phyloP scores from a whole-genome alignment of 2,113 vertebrate genomes.

The Ariopsis seemanni region DNA sequence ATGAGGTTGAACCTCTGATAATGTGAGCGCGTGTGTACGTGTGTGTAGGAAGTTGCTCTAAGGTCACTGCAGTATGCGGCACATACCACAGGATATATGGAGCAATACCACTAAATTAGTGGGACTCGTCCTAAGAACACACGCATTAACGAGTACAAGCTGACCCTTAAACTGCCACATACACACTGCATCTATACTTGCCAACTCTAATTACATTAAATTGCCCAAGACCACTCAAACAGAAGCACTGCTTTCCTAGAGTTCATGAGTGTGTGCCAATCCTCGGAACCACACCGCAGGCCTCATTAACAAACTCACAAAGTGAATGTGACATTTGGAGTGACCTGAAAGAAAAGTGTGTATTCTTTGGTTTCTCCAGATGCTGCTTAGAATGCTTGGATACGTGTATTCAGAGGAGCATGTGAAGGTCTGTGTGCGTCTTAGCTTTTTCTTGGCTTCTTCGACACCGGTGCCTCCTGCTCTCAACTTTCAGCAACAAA shows the following conservation, averaged over 20 bases:
- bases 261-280: background rate
- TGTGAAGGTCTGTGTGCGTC: background rate
- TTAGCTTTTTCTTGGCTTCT: background rate
- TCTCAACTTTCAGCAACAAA: background rate
- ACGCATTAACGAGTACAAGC: background rate
- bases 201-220: conserved; percentile 3
- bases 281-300: background rate
- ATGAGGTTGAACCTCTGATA: background rate
- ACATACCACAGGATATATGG: background rate
- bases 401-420: background rate
- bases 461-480: background rate
- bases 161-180: conserved; percentile 4
- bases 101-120: background rate
- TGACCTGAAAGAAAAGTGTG: background rate
- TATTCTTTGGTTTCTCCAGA: conserved; percentile 6
- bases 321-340: background rate
- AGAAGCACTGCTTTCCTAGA: background rate
- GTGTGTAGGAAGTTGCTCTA: background rate
- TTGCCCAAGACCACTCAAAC: background rate
- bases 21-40: background rate
- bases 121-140: background rate
- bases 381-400: background rate
- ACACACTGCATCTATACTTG: background rate
- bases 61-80: background rate
- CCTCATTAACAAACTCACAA: conserved; percentile 1